Conservation (phyloP, 2,888 invertebrate genomes). For the Drosophila anomelani region DNA sequence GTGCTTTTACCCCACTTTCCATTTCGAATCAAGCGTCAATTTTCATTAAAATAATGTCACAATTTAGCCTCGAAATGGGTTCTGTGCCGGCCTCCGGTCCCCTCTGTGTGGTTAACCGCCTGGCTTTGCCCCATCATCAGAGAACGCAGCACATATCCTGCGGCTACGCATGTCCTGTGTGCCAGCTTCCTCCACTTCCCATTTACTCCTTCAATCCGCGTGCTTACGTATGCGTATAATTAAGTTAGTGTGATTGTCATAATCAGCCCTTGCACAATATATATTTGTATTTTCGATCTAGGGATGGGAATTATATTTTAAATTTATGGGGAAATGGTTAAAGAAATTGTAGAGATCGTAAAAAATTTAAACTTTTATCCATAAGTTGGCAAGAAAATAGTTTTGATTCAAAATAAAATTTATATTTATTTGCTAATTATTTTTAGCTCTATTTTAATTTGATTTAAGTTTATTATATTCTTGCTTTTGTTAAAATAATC, state of each 20-base stretch:
- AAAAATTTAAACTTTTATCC: no score
- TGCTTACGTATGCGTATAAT: conserved; percentile 70
- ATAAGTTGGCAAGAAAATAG: no score
- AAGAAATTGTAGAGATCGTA: not conserved
- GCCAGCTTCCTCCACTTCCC: not conserved
- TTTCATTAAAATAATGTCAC: conserved; percentile 72
- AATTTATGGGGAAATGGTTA: not conserved
- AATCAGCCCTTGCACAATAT: conserved; percentile 36
- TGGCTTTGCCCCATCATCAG: conserved; percentile 54
- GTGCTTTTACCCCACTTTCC: not conserved
- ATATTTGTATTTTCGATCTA: not conserved
- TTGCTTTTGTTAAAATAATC: not conserved
- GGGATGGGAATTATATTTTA: not conserved
- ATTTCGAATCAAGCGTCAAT: conserved; percentile 56
- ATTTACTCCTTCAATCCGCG: not conserved
- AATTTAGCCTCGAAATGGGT: conserved; percentile 53
- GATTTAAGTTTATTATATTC: not conserved
- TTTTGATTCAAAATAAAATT: not conserved
- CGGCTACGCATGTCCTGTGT: conserved; percentile 41
- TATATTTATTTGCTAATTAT: no score
- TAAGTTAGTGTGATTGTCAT: conserved; percentile 64
- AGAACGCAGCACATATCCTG: conserved; percentile 62
- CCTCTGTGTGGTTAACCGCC: conserved; percentile 69
- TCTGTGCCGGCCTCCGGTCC: conserved; percentile 1
- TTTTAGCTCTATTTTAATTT: not conserved